phyloP scores from a whole-genome alignment of 2,113 vertebrate species.

The Aptenodytes patagonicus region DNA sequence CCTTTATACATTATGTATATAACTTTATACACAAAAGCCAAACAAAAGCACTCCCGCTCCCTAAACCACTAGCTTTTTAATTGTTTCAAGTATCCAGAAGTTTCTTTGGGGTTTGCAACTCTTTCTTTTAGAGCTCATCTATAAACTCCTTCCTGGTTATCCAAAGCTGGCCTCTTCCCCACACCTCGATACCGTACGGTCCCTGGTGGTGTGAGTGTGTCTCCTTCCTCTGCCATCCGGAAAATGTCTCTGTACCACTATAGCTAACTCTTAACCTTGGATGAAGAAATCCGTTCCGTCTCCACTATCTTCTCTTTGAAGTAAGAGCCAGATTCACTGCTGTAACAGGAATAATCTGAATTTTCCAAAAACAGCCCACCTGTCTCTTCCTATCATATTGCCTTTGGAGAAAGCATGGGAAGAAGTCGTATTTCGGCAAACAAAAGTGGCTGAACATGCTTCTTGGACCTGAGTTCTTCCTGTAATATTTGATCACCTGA shows the following conservation, averaged over 20 bases:
- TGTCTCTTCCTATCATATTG: background rate
- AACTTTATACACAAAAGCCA: background rate
- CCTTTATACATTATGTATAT: background rate
- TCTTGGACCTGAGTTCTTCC: background rate
- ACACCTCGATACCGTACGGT: rapidly evolving
- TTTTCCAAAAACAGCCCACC: background rate
- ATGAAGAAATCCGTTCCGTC: background rate
- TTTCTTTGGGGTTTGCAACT: background rate
- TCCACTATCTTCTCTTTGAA: background rate
- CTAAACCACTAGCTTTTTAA: background rate
- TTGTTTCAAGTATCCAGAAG: background rate
- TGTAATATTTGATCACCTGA: background rate
- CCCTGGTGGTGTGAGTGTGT: no score
- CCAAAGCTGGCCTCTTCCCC: background rate
- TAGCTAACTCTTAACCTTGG: background rate
- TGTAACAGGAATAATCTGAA: background rate
- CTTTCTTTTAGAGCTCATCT: background rate
- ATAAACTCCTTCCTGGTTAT: background rate
- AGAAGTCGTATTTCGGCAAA: background rate
- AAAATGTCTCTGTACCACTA: background rate
- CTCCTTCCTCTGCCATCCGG: background rate
- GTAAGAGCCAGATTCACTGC: background rate
- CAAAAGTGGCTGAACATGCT: background rate
- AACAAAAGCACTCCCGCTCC: background rate
- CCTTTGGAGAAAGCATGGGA: background rate